Evolutionary conservation across 2,888 invertebrate genomes (phyloP).

Genomic region (Trichopoda pennipes): DNA sequence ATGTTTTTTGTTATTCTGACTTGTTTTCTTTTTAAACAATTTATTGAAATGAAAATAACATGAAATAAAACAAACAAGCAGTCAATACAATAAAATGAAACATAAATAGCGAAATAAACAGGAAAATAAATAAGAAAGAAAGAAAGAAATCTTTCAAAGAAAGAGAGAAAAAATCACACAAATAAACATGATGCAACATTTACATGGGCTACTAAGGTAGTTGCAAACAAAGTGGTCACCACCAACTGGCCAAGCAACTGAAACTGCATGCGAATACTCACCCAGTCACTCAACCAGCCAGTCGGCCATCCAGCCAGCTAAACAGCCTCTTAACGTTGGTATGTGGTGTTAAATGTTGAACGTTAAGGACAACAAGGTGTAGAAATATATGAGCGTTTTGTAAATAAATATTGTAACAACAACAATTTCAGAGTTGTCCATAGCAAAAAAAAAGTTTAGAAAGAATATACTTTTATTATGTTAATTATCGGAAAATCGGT

Average conservation of each 20-base stretch:
- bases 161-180: slow-evolving; percentile 15
- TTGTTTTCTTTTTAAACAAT: slow-evolving; percentile 62
- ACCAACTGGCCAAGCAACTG: slow-evolving; percentile 63
- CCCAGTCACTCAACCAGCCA: neutral
- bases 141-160: slow-evolving; percentile 37
- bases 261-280: slow-evolving; percentile 45
- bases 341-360: slow-evolving; percentile 68
- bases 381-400: slow-evolving; percentile 67
- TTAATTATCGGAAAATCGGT: too few species aligned
- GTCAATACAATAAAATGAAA: slow-evolving; percentile 68
- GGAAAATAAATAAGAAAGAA: slow-evolving; percentile 24
- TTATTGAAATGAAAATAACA: slow-evolving; percentile 68
- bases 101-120: slow-evolving; percentile 57
- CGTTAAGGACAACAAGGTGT: slow-evolving; percentile 68
- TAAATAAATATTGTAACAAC: slow-evolving; percentile 59
- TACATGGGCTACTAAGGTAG: slow-evolving; percentile 68
- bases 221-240: slow-evolving; percentile 68
- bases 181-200: slow-evolving; percentile 66
- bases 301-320: slow-evolving; percentile 1
- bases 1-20: slow-evolving; percentile 1
- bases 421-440: slow-evolving; percentile 44
- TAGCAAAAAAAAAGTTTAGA: too few species aligned
- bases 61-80: slow-evolving; percentile 68
- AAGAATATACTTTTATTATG: neutral
- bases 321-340: slow-evolving; percentile 54